Evolutionary conservation across 2,797 vertebrate species (phyloP).

Genomic region (Takifugu rubripes): DNA sequence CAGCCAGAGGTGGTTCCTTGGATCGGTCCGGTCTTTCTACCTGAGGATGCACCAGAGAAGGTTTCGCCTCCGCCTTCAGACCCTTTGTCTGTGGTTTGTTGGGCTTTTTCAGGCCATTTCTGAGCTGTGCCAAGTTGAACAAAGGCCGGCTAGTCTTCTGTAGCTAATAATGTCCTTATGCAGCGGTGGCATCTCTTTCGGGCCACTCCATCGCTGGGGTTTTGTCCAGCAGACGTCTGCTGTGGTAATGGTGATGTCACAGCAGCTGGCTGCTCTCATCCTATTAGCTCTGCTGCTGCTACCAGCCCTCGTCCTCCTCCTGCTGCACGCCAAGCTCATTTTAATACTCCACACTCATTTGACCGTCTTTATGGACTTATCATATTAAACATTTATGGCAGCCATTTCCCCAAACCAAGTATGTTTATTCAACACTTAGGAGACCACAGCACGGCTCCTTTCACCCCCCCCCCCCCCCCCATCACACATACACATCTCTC

Average conservation of each 20-base stretch:
- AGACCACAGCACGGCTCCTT: conserved; percentile 65
- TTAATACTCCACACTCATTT: conserved; percentile 76
- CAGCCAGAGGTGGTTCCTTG: no score
- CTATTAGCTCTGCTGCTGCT: conserved; percentile 63
- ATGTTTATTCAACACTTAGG: conserved; percentile 79
- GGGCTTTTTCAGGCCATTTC: no score
- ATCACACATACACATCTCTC: conserved; percentile 30
- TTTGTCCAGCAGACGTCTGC: conserved; percentile 60
- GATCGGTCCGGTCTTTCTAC: no score
- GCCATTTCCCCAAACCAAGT: conserved; percentile 76
- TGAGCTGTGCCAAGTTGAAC: no score
- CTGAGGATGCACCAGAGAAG: no score
- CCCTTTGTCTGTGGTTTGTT: no score
- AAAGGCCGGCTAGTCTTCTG: no score
- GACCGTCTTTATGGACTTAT: conserved; percentile 76
- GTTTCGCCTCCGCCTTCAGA: no score
- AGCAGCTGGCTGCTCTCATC: conserved; percentile 71
- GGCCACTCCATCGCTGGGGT: neutral
- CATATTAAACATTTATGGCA: conserved; percentile 79
- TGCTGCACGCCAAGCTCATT: conserved; percentile 61
- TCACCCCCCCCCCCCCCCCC: conserved; percentile 27
- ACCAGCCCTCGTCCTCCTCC: conserved; percentile 38
- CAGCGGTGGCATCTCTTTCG: no score
- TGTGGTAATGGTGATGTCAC: conserved; percentile 72
- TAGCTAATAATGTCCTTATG: no score